Evolutionary conservation across 2,797 vertebrate species (phyloP).

Genomic region (Melanotaenia maccullochi): DNA sequence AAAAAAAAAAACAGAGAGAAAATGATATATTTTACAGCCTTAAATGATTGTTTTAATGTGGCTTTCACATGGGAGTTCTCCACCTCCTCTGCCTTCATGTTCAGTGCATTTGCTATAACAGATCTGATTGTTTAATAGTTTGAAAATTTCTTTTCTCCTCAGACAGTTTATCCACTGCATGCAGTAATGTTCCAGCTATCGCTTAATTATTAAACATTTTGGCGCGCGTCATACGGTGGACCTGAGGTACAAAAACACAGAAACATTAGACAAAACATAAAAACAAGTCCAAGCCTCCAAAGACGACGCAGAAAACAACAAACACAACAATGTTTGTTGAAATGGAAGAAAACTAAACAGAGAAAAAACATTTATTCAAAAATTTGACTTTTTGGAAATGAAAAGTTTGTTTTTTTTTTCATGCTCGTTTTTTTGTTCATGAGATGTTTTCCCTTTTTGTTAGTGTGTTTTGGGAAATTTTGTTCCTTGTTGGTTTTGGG

Average conservation of each 20-base stretch:
- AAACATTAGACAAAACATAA: not conserved
- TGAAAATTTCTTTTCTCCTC: not conserved
- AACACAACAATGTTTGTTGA: too few relatives aligned
- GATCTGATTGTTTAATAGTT: not conserved
- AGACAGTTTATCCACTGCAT: not conserved
- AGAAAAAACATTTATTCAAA: too few relatives aligned
- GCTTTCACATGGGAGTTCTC: constrained; percentile 15
- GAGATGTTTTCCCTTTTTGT: too few relatives aligned
- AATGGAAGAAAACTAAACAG: not conserved
- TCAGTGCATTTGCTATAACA: not conserved
- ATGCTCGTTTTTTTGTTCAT: too few relatives aligned
- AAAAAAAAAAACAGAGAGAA: constrained; percentile 14
- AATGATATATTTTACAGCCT: constrained; percentile 37
- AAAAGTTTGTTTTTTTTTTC: too few relatives aligned
- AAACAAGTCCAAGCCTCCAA: not conserved
- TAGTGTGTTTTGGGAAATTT: too few relatives aligned
- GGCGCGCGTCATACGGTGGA: constrained; percentile 4
- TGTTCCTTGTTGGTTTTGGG: too few relatives aligned
- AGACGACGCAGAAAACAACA: not conserved
- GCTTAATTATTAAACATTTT: constrained; percentile 8
- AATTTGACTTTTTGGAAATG: too few relatives aligned
- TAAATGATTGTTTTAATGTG: constrained; percentile 45
- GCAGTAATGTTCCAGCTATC: not conserved
- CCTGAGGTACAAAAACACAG: not conserved
- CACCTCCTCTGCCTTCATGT: constrained; percentile 12